Conservation (phyloP, 2,888 invertebrate genomes). For the Eristalis arbustorum region DNA sequence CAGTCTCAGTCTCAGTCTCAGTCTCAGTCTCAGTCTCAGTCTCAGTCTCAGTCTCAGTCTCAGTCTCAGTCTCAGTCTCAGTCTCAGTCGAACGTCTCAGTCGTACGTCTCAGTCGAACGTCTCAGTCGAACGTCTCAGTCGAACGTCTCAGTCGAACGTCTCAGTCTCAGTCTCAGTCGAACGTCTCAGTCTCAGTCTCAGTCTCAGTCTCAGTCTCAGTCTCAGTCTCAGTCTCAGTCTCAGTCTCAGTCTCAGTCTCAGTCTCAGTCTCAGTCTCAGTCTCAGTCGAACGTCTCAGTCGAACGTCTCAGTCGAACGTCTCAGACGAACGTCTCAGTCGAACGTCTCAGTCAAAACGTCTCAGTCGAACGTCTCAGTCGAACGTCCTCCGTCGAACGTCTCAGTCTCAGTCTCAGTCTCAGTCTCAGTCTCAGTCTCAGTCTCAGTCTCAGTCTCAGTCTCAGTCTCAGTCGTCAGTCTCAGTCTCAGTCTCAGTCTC, state of each 20-base stretch:
- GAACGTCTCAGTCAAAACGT: no score
- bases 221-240: neutral
- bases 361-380: no score
- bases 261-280: neutral
- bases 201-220: no score
- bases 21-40: neutral
- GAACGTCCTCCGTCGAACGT: no score
- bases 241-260: neutral
- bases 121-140: neutral
- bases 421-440: neutral
- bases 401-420: neutral
- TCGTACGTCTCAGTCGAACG: neutral
- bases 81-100: neutral
- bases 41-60: no score
- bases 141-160: no score
- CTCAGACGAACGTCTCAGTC: neutral
- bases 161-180: no score
- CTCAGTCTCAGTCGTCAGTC: neutral
- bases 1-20: neutral
- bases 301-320: neutral
- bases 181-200: no score
- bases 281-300: neutral
- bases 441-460: neutral
- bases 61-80: no score
- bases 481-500: neutral